Evolutionary conservation across 2,888 invertebrate species (phyloP), one percentile per base, ranked within the genome.

Genomic region (Chironomus riparius): DNA sequence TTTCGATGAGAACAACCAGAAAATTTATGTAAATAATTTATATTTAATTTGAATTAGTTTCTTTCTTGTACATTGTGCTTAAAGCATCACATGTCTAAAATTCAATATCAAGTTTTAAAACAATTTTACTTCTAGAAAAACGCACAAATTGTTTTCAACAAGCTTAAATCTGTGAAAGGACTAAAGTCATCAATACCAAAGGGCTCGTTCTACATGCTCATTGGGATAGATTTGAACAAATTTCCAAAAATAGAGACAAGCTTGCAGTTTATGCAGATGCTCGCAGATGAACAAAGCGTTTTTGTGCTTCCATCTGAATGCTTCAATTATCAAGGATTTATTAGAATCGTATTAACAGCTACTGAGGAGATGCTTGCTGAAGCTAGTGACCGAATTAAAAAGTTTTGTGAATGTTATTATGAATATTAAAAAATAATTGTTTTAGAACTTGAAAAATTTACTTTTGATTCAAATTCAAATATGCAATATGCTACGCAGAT

Each of bases 131-230:
- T 87, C 76, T 82, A 93, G 90, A 87, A 86, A 76, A 95, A 98
- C 85, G 97, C 98, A 0, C 88, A 89, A 79, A 79, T 94, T 75
- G 92, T 93, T 2, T 95, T 88, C 82, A 87, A 90, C 62, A 86
- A 86, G 76, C 82, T 98, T 65, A 86, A 86, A 24, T 85, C 87
- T 47, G 89, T 93, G 12, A 90, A 90, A 47, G 98, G 98, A 0
- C 83, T 99, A 71, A 89, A 88, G 24, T 97, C 98, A 0, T 89
- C 95, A 74, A 94, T 95, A 92, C 98, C 98, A 0, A 90, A 92
- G 79, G 98, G 98, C 48, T 97, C 98, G 4, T 98, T 98, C 98
- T 98, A 98, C 83, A 97, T 98, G 94, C 97, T 98, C 96, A 92
- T 97, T 80, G 91, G 91, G 81, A 85, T 90, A 48, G 91, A 96